Percentiles rank a stretch among this genome's conserved stretches.
These are phyloP conservation scores for Nymphicus hollandicus DNA, from an alignment of 2,113 vertebrate species.

Conservation along the genomic window DNA sequence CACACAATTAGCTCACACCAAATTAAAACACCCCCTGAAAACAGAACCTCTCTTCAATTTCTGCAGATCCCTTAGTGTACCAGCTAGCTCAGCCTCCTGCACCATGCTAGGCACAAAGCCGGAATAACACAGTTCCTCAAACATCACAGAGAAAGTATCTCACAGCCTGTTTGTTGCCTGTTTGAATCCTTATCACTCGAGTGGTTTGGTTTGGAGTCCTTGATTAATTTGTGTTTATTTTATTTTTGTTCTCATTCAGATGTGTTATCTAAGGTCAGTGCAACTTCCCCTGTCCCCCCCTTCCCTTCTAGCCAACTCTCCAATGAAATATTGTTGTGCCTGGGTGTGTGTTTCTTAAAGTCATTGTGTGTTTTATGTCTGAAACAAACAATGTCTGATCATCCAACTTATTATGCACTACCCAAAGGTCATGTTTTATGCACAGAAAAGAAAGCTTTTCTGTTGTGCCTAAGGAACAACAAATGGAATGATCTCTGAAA, in stretches of 20 bases:
- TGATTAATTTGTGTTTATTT: constrained; percentile 56
- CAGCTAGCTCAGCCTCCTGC: neutral
- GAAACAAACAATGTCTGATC: constrained; percentile 53
- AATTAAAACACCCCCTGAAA: neutral
- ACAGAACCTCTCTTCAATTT: neutral
- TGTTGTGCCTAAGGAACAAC: neutral
- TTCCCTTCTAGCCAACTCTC: constrained; percentile 21
- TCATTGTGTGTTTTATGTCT: constrained; percentile 44
- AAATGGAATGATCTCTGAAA: neutral
- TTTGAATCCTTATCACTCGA: constrained; percentile 26
- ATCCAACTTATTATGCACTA: constrained; percentile 35
- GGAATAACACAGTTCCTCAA: neutral
- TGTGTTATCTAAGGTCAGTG: constrained; percentile 55
- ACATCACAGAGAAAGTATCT: neutral
- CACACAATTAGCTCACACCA: neutral
- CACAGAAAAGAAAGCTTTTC: constrained; percentile 10
- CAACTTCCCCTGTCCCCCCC: constrained; percentile 27
- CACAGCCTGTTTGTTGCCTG: constrained; percentile 12
- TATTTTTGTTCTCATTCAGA: constrained; percentile 34
- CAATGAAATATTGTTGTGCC: constrained; percentile 52
- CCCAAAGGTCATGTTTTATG: constrained; percentile 44
- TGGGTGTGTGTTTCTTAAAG: constrained; percentile 40
- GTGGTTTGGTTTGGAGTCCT: neutral
- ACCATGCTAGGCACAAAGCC: neutral
- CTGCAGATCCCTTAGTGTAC: neutral